Conservation (phyloP, 2,113 vertebrate species). For the Ancistrus triradiatus region DNA sequence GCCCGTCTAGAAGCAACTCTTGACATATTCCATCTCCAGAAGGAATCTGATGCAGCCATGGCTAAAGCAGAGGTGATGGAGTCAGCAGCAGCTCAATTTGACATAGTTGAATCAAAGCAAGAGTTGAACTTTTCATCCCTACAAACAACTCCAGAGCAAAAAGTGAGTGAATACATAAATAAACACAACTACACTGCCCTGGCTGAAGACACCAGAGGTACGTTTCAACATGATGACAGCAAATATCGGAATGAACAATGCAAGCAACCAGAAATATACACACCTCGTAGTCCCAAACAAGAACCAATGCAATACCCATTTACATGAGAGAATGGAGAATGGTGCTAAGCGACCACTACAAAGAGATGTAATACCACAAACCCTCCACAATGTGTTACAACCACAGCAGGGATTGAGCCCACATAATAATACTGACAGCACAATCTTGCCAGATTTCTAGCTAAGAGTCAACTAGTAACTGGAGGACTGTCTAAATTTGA, state of each 20-base stretch:
- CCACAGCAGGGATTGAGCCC: not conserved
- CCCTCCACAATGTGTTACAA: not conserved
- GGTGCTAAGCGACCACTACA: not conserved
- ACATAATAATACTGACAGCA: not conserved
- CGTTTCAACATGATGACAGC: not conserved
- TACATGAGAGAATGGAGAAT: too few relatives aligned
- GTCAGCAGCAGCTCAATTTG: not conserved
- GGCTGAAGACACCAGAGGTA: not conserved
- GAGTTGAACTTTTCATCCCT: not conserved
- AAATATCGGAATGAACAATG: not conserved
- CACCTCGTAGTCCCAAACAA: not conserved
- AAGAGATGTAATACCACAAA: not conserved
- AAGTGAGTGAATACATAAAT: not conserved
- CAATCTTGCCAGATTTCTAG: not conserved
- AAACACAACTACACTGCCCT: not conserved
- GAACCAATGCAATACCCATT: not conserved
- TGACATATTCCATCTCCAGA: not conserved
- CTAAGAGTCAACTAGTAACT: not conserved
- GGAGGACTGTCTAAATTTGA: not conserved
- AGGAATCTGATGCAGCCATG: not conserved
- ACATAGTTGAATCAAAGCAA: not conserved
- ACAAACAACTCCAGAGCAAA: not conserved
- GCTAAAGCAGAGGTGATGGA: constrained; percentile 6
- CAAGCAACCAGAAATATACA: not conserved
- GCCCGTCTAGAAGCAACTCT: not conserved